Percentiles rank a stretch among this genome's conserved stretches.
Evolutionary conservation across 2,888 invertebrate species (phyloP).

Genomic region (Pemphredon lugubris): DNA sequence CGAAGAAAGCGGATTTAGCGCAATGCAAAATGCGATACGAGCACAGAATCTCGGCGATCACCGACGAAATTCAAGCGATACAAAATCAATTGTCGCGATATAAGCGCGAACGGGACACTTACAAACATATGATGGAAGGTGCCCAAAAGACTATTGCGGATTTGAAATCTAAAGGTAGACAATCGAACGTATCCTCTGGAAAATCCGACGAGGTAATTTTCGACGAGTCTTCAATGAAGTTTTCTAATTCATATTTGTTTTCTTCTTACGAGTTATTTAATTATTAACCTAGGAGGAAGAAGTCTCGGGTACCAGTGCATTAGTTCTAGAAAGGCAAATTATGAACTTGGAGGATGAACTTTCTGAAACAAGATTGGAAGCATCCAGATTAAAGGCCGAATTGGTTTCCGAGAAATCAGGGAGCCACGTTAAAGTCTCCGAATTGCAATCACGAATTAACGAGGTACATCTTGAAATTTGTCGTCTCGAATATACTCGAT

Average conservation of each 20-base stretch:
- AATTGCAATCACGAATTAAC: slow-evolving; percentile 93
- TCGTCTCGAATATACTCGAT: too few relatives aligned
- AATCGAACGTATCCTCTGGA: slow-evolving; percentile 84
- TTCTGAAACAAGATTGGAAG: slow-evolving; percentile 90
- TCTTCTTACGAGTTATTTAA: background rate
- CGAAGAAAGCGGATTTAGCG: slow-evolving; percentile 89
- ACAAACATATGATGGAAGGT: slow-evolving; percentile 93
- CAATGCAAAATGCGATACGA: slow-evolving; percentile 93
- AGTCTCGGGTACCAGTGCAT: slow-evolving; percentile 82
- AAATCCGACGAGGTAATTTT: slow-evolving; percentile 87
- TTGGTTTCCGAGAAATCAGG: slow-evolving; percentile 93
- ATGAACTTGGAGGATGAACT: slow-evolving; percentile 94
- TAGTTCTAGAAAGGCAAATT: slow-evolving; percentile 90
- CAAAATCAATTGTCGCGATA: slow-evolving; percentile 90
- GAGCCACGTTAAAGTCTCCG: slow-evolving; percentile 92
- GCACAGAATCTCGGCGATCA: slow-evolving; percentile 90
- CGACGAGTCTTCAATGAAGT: background rate
- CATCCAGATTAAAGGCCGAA: slow-evolving; percentile 93
- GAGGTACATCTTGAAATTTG: slow-evolving; percentile 83
- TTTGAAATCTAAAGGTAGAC: slow-evolving; percentile 83
- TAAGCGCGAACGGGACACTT: slow-evolving; percentile 93
- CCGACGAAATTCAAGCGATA: slow-evolving; percentile 91
- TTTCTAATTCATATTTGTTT: too few relatives aligned
- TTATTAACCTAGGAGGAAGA: slow-evolving; percentile 65
- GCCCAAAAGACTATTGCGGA: slow-evolving; percentile 92